Percentiles rank a stretch among this genome's conserved stretches.
These are phyloP conservation scores for Troilus luridus DNA, from an alignment of 2,888 invertebrate species.

Conservation along the genomic window DNA sequence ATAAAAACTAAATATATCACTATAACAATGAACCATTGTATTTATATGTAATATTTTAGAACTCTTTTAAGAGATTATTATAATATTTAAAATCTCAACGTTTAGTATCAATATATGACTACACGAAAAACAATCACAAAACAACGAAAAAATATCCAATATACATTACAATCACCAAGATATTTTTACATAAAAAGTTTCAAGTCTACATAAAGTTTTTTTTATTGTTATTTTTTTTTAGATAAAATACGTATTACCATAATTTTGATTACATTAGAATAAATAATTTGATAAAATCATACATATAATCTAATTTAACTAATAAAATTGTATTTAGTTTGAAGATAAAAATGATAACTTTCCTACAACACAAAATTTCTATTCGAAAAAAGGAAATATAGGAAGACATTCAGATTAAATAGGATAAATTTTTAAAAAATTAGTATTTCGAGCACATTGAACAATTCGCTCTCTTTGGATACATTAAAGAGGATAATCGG, in stretches of 20 bases:
- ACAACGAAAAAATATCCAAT: background rate
- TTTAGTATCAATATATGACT: constrained; percentile 28
- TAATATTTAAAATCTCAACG: constrained; percentile 46
- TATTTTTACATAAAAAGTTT: constrained; percentile 12
- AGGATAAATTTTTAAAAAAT: background rate
- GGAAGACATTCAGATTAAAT: background rate
- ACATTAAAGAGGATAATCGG: background rate
- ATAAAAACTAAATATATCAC: constrained; percentile 53
- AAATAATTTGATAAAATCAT: background rate
- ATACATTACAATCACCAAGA: constrained; percentile 7
- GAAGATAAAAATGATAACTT: background rate
- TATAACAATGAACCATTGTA: constrained; percentile 43
- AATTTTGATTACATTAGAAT: background rate
- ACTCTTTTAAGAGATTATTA: constrained; percentile 1
- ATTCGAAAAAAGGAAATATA: background rate
- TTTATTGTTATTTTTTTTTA: background rate
- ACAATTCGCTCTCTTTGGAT: background rate
- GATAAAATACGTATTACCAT: constrained; percentile 11
- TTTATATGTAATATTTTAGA: constrained; percentile 26
- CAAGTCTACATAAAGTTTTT: background rate
- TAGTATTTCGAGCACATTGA: background rate
- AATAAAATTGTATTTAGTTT: background rate
- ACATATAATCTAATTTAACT: background rate
- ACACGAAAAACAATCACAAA: background rate
- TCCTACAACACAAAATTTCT: background rate